These are phyloP conservation scores for Oligia fasciuncula DNA, from an alignment of 2,888 invertebrate genomes.

Conservation along the genomic window DNA sequence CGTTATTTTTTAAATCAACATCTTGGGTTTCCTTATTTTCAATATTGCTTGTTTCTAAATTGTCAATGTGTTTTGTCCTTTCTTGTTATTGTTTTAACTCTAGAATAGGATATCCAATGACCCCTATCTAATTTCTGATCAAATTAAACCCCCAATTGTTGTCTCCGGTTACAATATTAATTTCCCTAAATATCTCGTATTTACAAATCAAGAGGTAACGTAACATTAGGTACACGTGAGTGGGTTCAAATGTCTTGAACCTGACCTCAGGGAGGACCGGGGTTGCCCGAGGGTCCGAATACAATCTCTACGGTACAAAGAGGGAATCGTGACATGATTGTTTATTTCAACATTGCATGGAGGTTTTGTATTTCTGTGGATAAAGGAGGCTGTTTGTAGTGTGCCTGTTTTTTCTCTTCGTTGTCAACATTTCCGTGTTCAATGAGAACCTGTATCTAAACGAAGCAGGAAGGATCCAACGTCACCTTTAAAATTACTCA, in stretches of 20 bases:
- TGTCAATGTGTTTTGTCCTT: not conserved
- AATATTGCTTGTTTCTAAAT: not conserved
- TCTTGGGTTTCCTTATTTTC: not conserved
- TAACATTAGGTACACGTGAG: slow-evolving; percentile 43
- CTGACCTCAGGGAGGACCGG: slow-evolving; percentile 38
- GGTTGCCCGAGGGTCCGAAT: slow-evolving; percentile 38
- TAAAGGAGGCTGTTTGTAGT: not conserved
- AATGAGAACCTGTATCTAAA: not conserved
- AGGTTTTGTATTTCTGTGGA: not conserved
- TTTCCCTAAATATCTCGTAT: slow-evolving; percentile 3
- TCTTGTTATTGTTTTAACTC: not conserved
- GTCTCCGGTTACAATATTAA: slow-evolving; percentile 1
- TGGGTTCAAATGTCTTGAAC: slow-evolving; percentile 43
- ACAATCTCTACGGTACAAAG: slow-evolving; percentile 39
- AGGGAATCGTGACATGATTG: slow-evolving; percentile 39
- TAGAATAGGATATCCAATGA: not conserved
- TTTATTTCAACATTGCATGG: slow-evolving; percentile 30
- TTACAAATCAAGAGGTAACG: slow-evolving; percentile 33
- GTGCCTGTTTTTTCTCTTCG: fast-evolving
- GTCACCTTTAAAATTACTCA: not conserved
- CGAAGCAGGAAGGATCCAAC: not conserved
- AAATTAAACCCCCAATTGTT: not conserved
- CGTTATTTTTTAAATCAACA: not conserved
- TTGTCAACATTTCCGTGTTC: not conserved
- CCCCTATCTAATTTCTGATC: not conserved